Evolutionary conservation across 2,797 vertebrate genomes (phyloP).

Genomic region (Gila robusta): DNA sequence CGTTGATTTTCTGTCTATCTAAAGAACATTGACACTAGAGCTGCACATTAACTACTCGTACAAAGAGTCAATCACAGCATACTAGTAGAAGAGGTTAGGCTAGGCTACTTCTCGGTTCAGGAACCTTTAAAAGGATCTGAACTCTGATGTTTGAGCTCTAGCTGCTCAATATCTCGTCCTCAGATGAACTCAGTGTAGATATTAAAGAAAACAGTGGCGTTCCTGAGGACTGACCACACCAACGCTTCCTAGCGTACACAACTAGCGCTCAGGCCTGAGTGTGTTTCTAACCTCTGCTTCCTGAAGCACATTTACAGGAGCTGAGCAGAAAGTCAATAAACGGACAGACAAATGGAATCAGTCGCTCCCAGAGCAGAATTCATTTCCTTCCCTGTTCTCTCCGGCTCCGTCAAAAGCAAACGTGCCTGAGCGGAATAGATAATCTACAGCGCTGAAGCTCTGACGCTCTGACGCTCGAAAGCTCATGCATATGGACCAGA

Average conservation of each 20-base stretch:
- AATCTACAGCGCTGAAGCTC: background rate
- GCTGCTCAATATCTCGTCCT: background rate
- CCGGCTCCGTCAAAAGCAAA: background rate
- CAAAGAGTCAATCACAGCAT: no score
- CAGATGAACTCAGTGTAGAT: background rate
- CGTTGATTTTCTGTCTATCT: no score
- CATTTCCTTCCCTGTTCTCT: slow-evolving; percentile 36
- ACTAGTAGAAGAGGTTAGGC: no score
- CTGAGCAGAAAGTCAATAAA: slow-evolving; percentile 27
- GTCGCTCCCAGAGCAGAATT: slow-evolving; percentile 22
- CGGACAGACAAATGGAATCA: background rate
- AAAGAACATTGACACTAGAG: no score
- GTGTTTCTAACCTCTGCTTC: background rate
- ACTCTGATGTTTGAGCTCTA: background rate
- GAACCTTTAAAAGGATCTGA: background rate
- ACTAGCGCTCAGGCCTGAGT: background rate
- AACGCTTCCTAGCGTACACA: background rate
- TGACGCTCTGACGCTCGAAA: no score
- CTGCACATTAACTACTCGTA: no score
- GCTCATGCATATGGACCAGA: no score
- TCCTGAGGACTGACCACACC: background rate
- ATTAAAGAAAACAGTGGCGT: background rate
- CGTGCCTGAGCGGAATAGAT: slow-evolving; percentile 20
- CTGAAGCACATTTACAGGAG: background rate
- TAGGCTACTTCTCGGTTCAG: no score